Base-by-base conservation (phyloP, 2,113 vertebrate genomes). In the Lethenteron camtschaticum region DNA sequence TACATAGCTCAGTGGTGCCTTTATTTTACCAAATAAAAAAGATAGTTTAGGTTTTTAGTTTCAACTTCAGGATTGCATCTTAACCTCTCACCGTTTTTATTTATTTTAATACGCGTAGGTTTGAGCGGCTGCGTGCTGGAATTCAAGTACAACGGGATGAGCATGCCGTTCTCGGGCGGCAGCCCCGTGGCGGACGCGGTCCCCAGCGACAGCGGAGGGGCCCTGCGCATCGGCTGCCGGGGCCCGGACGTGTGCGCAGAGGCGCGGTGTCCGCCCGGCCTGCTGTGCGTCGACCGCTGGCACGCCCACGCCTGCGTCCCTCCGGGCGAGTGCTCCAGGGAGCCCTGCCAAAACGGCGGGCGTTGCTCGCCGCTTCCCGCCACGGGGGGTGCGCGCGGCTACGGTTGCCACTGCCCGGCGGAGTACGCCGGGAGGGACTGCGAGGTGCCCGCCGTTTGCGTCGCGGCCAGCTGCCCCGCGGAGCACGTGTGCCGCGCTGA, bases 281-380 rank as follows among this genome's bases (percentile, higher is more conserved):
- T 95, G 18, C 83, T 99, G 83, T 99, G 94, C 58, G 77, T 97
- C 72, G 90, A 95, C 77, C 87, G 86, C 77, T 97, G 94, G 94
- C 85, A 85, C 2, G 82, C 86, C 1, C 94, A 88, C 78, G 85
- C 84, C 75, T 99, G 94, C 1, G 85, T 91, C n/a, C 84, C 82
- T 0, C 89, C 89, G 0, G 94, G 92, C 0, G 89, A 87, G 76
- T 99, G 94, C 0, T 72, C 84, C 69, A 90, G 92, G 2, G 79
- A 72, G 69, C 90, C 94, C 2, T 99, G 94, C 76, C 88, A 81
- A 71, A 85, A 99, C 2, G 87, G 88, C 0, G 94, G 94, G 70
- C 91, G 80, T 79, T 99, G 90, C 0, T 85, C 90, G 72, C 94
- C 94, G 0, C 63, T 16, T 16, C 63, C 63, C 24, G 9, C 63